These are phyloP conservation scores for Synanceia verrucosa DNA, from an alignment of 2,797 vertebrate species.

Conservation along the genomic window DNA sequence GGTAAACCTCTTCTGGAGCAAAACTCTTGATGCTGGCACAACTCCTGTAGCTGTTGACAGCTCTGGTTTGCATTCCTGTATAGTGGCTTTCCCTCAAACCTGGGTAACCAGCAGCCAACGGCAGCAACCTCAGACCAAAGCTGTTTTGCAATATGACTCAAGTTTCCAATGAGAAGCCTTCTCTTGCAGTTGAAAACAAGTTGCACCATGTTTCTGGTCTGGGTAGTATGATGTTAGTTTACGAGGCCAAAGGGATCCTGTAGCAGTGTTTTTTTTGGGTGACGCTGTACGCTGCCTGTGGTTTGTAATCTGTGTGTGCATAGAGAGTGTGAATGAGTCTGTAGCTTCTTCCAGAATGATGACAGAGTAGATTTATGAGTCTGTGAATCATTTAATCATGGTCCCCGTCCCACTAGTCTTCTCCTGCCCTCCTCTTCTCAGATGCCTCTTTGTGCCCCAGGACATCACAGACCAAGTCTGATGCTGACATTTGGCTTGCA, in stretches of 20 bases:
- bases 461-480: constrained; percentile 31
- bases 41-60: constrained; percentile 3
- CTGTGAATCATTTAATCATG: constrained; percentile 52
- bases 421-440: constrained; percentile 23
- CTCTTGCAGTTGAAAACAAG: not conserved
- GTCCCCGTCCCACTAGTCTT: constrained; percentile 19
- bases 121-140: not conserved
- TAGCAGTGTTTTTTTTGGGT: not conserved
- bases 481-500: constrained; percentile 16
- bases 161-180: not conserved
- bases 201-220: not conserved
- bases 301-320: constrained; percentile 18
- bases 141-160: not conserved
- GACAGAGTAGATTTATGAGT: constrained; percentile 38
- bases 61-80: constrained; percentile 4
- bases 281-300: not conserved
- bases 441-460: constrained; percentile 22
- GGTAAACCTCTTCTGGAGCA: not conserved
- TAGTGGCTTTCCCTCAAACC: not conserved
- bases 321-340: constrained; percentile 30
- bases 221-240: not conserved
- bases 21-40: not conserved
- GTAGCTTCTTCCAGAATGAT: constrained; percentile 22
- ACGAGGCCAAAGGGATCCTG: constrained; percentile 3
- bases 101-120: not conserved